Base-by-base conservation (phyloP, 1,140 invertebrate species). In the Cephus cinctus region DNA sequence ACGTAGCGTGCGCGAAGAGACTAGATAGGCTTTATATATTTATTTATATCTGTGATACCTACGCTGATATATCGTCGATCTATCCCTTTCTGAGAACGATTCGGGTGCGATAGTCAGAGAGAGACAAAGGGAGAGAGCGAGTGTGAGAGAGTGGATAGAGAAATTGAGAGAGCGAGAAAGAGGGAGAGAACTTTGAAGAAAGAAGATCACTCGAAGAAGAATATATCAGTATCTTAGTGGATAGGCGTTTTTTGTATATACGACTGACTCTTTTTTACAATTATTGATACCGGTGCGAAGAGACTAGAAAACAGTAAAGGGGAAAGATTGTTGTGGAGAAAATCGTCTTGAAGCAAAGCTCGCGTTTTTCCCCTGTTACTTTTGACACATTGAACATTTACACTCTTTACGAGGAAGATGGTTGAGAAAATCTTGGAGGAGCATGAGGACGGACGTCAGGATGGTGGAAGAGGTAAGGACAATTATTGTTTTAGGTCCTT, bases 181-280 rank as follows among this genome's bases (percentile, higher is more conserved):
- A 3, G 19, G 38, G 20, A 35, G 22, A 43, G n/a, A 21, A 16
- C 9, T 43, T 21, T 19, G 11, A n/a, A n/a, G n/a, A n/a, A n/a
- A n/a, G n/a, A n/a, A n/a, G n/a, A n/a, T n/a, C n/a, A n/a, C n/a
- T n/a, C 27, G n/a, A 36, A 40, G n/a, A 38, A 59, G 59, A 64
- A 53, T 58, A 53, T 65, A 64, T 65, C 61, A 64, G 63, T 67
- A 64, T 43, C 57, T 56, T 65, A 63, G 67, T 61, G 52, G 48
- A 55, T 70, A 70, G 61, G 57, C 54, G 61, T 67, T 69, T 55
- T 72, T 75, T 76, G 73, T 76, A 76, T 65, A 76, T 75, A 76
- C 73, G 69, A 76, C 74, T 76, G 73, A 76, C 66, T 69, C 69
- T 75, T 75, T 76, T 76, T 73, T 76, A 75, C 65, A 62, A 69